phyloP scores from a whole-genome alignment of 1,140 invertebrate species.

The Fopius arisanus region DNA sequence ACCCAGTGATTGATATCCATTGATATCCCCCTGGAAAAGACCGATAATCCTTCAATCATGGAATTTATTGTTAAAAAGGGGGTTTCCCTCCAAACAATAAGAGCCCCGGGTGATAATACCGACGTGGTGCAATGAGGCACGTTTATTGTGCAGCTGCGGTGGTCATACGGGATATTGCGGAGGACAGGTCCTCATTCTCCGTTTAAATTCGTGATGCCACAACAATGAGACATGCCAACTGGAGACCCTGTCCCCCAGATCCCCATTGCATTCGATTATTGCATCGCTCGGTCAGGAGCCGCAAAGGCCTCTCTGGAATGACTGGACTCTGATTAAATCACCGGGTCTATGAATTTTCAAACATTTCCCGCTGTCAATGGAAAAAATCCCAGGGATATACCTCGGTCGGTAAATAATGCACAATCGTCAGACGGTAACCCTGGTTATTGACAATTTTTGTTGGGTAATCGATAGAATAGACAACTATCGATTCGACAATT shows the following conservation, averaged over 20 bases:
- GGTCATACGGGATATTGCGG: slow-evolving; percentile 1
- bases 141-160: slow-evolving; percentile 5
- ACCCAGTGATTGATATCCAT: background rate
- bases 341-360: background rate
- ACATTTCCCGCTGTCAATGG: background rate
- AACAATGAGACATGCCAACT: slow-evolving; percentile 16
- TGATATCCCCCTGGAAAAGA: background rate
- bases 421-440: background rate
- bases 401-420: background rate
- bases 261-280: slow-evolving; percentile 17
- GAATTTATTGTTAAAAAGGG: background rate
- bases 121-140: slow-evolving; percentile 2
- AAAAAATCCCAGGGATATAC: background rate
- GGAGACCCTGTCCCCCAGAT: background rate
- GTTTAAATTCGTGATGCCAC: slow-evolving; percentile 12
- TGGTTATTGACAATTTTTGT: background rate
- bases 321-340: background rate
- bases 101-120: background rate
- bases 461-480: background rate
- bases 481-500: background rate
- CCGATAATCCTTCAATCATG: background rate
- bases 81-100: background rate
- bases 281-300: slow-evolving; percentile 4
- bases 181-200: slow-evolving; percentile 7
- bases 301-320: background rate